Evolutionary conservation across 2,888 invertebrate species (phyloP).

Genomic region (Hoplodrina blanda): DNA sequence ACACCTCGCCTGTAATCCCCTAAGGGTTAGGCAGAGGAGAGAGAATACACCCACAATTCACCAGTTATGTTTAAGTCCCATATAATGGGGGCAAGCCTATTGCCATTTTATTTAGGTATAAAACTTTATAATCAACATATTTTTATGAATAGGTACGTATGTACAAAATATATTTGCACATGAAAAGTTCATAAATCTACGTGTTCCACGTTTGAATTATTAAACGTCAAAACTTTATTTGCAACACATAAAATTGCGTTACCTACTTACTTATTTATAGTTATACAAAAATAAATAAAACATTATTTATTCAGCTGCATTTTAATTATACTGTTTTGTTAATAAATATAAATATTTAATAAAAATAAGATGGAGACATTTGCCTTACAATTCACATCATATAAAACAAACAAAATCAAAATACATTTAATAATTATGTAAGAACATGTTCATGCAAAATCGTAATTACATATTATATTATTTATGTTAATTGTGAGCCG

Average conservation of each 20-base stretch:
- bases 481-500: neutral
- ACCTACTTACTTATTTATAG: neutral
- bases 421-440: neutral
- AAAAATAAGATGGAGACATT: neutral
- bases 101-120: too few species aligned
- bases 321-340: neutral
- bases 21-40: too few species aligned
- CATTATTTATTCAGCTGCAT: neutral
- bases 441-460: conserved; percentile 1
- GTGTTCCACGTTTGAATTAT: too few species aligned
- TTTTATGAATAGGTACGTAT: too few species aligned
- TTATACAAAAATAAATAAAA: neutral
- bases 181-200: neutral
- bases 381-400: conserved; percentile 1
- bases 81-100: too few species aligned
- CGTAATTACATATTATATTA: neutral
- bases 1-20: too few species aligned
- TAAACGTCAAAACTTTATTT: neutral
- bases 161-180: too few species aligned
- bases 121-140: too few species aligned
- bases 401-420: neutral
- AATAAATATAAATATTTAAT: neutral
- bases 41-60: too few species aligned
- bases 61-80: too few species aligned
- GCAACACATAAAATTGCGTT: neutral